Conservation (phyloP, 1,140 invertebrate genomes). For the Cotesia typhae region DNA sequence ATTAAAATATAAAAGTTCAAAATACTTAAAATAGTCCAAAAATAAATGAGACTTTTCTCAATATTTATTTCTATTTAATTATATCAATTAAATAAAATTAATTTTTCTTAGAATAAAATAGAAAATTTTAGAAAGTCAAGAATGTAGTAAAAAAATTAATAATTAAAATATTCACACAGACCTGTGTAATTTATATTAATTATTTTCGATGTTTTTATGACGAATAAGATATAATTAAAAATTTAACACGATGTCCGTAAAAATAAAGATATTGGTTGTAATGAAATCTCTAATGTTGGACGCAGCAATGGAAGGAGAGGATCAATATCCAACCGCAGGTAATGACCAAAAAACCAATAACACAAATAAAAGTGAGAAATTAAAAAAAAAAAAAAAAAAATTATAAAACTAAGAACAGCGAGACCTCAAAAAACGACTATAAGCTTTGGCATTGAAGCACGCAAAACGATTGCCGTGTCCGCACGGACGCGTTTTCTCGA, state of each 20-base stretch:
- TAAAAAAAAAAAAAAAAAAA: conserved; percentile 6
- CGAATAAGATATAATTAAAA: neutral
- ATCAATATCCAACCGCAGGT: conserved; percentile 64
- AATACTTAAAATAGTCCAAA: no score
- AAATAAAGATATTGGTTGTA: neutral
- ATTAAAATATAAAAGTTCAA: no score
- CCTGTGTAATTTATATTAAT: no score
- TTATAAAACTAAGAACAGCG: neutral
- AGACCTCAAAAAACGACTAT: no score
- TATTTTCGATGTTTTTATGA: no score
- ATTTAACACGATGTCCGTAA: neutral
- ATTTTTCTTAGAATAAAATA: no score
- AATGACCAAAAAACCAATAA: conserved; percentile 45
- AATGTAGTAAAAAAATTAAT: no score
- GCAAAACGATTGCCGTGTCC: conserved; percentile 15
- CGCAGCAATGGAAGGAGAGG: conserved; percentile 64
- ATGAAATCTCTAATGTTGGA: conserved; percentile 50
- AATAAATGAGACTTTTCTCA: no score
- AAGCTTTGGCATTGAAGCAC: conserved; percentile 10
- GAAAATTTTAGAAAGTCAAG: no score
- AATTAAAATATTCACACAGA: no score
- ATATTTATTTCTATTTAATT: no score
- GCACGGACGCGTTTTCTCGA: conserved; percentile 25
- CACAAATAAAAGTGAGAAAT: conserved; percentile 11
- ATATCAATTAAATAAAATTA: no score